These are phyloP conservation scores for Chironomus tepperi DNA, from an alignment of 1,140 invertebrate genomes.

Conservation along the genomic window DNA sequence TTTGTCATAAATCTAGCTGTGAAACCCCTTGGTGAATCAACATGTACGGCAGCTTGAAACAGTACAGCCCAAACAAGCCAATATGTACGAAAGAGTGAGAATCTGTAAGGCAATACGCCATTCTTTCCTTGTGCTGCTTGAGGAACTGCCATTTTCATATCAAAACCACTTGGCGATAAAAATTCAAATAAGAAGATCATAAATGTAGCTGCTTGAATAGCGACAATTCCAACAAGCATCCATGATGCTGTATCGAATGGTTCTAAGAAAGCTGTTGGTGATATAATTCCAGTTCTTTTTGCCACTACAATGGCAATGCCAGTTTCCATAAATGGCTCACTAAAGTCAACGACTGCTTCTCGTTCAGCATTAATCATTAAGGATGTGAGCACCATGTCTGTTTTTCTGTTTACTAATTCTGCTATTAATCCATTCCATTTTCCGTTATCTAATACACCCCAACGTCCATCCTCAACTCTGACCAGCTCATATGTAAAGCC, in stretches of 20 bases:
- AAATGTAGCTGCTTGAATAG: constrained; percentile 92
- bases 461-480: constrained; percentile 88
- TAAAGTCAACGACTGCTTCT: constrained; percentile 89
- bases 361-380: constrained; percentile 95
- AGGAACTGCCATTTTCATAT: constrained; percentile 70
- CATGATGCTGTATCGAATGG: constrained; percentile 97
- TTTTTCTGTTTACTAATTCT: constrained; percentile 84
- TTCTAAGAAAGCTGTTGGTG: constrained; percentile 96
- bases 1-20: constrained; percentile 93
- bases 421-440: constrained; percentile 97
- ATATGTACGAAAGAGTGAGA: constrained; percentile 93
- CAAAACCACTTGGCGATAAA: constrained; percentile 88
- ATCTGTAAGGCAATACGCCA: constrained; percentile 62
- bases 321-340: constrained; percentile 96
- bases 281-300: constrained; percentile 95
- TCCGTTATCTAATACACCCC: constrained; percentile 85
- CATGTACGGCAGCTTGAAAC: constrained; percentile 92
- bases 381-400: constrained; percentile 94
- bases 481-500: constrained; percentile 91
- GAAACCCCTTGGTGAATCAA: constrained; percentile 89
- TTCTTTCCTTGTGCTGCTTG: constrained; percentile 36
- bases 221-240: constrained; percentile 91
- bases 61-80: constrained; percentile 99
- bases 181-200: constrained; percentile 98
- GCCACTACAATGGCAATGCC: constrained; percentile 96